These are phyloP conservation scores for Heteronetta atricapilla DNA, from an alignment of 2,113 vertebrate genomes.

Conservation along the genomic window DNA sequence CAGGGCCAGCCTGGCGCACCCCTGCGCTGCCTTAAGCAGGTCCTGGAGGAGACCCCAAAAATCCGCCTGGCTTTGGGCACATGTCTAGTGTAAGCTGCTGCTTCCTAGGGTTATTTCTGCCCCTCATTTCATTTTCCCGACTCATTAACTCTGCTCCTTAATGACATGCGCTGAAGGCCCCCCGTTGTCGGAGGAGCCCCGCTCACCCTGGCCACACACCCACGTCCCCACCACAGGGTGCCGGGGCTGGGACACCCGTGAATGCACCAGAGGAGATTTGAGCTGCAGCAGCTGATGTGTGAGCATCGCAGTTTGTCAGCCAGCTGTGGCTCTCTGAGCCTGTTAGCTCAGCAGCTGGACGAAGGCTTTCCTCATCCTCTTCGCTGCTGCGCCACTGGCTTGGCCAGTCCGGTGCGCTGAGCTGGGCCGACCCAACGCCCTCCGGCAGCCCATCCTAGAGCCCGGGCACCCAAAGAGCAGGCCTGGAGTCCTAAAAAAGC, in stretches of 20 bases:
- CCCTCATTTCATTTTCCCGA: neutral
- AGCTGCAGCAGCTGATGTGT: neutral
- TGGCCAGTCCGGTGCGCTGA: neutral
- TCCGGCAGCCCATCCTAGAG: rapidly evolving
- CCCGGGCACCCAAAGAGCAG: rapidly evolving
- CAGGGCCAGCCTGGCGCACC: neutral
- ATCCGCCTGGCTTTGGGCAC: rapidly evolving
- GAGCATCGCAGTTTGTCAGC: neutral
- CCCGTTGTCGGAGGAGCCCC: neutral
- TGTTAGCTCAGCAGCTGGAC: neutral
- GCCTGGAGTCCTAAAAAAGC: neutral
- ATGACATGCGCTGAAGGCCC: neutral
- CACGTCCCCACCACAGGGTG: rapidly evolving
- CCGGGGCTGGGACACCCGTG: neutral
- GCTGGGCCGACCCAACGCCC: neutral
- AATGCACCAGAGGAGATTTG: neutral
- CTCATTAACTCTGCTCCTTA: constrained; percentile 31
- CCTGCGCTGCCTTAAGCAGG: rapidly evolving
- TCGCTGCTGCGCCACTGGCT: neutral
- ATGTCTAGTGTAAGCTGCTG: neutral
- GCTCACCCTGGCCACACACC: neutral
- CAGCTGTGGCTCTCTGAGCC: neutral
- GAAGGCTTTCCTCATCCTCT: constrained; percentile 16
- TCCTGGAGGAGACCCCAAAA: neutral
- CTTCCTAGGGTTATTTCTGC: neutral